phyloP scores from a whole-genome alignment of 2,888 invertebrate genomes.

The Cremastobaeus sp. region DNA sequence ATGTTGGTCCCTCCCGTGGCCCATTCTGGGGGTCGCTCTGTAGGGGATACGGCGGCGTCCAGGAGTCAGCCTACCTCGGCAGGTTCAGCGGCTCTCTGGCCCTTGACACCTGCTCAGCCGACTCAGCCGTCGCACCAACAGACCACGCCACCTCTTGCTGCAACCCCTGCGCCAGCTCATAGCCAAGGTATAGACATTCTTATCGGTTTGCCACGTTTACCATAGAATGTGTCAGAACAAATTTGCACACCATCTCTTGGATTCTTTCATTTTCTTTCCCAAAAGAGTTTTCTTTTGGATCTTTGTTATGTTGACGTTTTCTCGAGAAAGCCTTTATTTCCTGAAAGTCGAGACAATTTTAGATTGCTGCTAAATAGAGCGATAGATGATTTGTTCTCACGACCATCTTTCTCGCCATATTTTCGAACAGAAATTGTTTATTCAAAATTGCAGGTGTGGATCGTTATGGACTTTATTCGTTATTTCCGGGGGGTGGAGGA shows the following conservation, averaged over 20 bases:
- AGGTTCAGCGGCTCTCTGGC: slow-evolving; percentile 77
- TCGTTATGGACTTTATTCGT: slow-evolving; percentile 85
- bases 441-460: slow-evolving; percentile 81
- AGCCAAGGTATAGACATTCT: slow-evolving; percentile 69
- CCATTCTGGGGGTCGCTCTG: slow-evolving; percentile 74
- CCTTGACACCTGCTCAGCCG: slow-evolving; percentile 78
- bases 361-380: slow-evolving; percentile 3
- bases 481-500: slow-evolving; percentile 81
- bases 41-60: slow-evolving; percentile 76
- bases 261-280: too few species aligned
- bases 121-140: slow-evolving; percentile 72
- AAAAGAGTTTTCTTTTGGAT: too few species aligned
- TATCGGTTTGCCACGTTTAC: not conserved
- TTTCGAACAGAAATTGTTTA: slow-evolving; percentile 35
- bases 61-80: slow-evolving; percentile 76
- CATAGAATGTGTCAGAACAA: too few species aligned
- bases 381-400: slow-evolving; percentile 1
- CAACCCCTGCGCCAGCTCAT: slow-evolving; percentile 75
- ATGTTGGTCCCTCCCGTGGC: slow-evolving; percentile 78
- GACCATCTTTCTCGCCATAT: slow-evolving; percentile 12
- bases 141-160: slow-evolving; percentile 73
- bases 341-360: too few species aligned
- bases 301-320: too few species aligned
- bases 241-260: too few species aligned
- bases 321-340: too few species aligned